Conservation (phyloP, 2,797 vertebrate genomes). For the Numenius phaeopus region DNA sequence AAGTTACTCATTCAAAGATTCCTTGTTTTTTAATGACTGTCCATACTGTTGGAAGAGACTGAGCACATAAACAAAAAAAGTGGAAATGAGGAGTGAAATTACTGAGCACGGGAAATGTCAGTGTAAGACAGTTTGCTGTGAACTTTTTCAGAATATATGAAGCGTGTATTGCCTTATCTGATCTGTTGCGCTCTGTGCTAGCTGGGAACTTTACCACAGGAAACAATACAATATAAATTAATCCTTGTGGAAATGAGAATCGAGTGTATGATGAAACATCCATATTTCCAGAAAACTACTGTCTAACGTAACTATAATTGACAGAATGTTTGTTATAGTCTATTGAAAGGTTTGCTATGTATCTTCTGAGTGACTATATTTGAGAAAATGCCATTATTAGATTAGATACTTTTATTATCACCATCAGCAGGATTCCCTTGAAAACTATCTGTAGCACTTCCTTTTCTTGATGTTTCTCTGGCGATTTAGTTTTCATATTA, state of each 20-base stretch:
- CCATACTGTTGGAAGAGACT: neutral
- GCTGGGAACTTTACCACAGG: neutral
- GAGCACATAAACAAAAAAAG: neutral
- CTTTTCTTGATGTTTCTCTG: neutral
- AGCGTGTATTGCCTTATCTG: neutral
- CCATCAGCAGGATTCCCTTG: neutral
- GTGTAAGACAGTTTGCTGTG: neutral
- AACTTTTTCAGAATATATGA: neutral
- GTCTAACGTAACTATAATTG: neutral
- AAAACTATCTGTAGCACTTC: neutral
- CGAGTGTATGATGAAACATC: neutral
- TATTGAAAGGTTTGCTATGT: neutral
- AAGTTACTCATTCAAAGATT: neutral
- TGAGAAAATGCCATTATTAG: neutral
- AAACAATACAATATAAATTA: neutral
- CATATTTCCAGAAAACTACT: neutral
- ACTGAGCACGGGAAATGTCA: neutral
- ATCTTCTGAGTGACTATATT: neutral
- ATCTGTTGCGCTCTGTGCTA: neutral
- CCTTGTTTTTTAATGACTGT: neutral
- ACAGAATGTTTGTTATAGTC: neutral
- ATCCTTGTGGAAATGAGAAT: neutral
- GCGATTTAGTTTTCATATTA: neutral
- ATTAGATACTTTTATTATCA: neutral
- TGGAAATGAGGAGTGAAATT: neutral